These are phyloP conservation scores for Drosophila anomelani DNA, from an alignment of 2,888 invertebrate genomes.

Conservation along the genomic window DNA sequence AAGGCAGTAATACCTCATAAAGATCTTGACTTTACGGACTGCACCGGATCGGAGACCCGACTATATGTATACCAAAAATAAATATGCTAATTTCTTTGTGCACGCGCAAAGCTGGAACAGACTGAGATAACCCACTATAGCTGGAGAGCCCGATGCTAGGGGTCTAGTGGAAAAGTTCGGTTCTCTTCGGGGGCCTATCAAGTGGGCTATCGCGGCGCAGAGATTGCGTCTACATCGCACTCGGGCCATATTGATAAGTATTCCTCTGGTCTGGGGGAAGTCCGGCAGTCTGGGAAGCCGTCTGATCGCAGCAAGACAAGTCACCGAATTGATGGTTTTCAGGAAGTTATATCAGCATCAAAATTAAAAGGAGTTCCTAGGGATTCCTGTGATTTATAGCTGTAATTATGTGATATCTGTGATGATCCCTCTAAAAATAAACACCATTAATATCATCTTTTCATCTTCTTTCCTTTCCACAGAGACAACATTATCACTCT, in stretches of 20 bases:
- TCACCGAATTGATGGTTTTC: background rate
- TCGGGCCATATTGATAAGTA: slow-evolving; percentile 15
- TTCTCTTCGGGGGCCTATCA: slow-evolving; percentile 14
- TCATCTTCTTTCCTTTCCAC: background rate
- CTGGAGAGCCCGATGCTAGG: background rate
- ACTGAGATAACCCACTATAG: slow-evolving; percentile 25
- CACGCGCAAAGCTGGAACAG: slow-evolving; percentile 15
- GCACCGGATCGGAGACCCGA: slow-evolving; percentile 26
- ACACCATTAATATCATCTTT: no score
- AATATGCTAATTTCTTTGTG: slow-evolving; percentile 37
- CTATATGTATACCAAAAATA: slow-evolving; percentile 10
- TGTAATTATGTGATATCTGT: no score
- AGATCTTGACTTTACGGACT: slow-evolving; percentile 65
- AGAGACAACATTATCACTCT: background rate
- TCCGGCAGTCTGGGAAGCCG: slow-evolving; percentile 20
- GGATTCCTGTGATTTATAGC: no score
- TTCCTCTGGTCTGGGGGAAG: slow-evolving; percentile 19
- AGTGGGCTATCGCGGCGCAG: slow-evolving; percentile 11
- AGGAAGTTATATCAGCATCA: background rate
- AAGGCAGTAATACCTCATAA: slow-evolving; percentile 68
- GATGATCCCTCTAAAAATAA: no score
- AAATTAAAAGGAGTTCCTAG: no score
- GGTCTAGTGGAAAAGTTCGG: slow-evolving; percentile 40
- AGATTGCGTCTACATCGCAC: slow-evolving; percentile 26
- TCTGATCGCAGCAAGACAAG: background rate